These are phyloP conservation scores for Sorex araneus DNA, from an alignment of 2,113 vertebrate genomes.

Conservation along the genomic window DNA sequence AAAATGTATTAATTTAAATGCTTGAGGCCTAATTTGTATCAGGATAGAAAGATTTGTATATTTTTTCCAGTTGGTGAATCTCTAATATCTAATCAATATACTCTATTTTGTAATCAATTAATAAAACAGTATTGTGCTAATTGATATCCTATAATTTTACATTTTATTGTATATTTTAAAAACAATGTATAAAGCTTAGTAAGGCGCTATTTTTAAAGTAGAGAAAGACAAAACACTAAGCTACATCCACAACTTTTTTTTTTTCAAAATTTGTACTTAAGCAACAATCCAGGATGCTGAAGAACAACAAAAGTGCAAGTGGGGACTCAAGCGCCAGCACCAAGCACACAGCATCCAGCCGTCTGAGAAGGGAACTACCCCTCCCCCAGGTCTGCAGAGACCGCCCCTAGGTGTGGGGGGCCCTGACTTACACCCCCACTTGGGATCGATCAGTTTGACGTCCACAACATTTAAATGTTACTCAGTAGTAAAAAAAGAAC, in stretches of 20 bases:
- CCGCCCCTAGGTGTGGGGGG: slow-evolving; percentile 29
- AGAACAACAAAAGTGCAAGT: slow-evolving; percentile 89
- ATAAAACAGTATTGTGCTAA: slow-evolving; percentile 12
- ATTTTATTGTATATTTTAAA: neutral
- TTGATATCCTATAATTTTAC: slow-evolving; percentile 5
- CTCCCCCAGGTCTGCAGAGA: slow-evolving; percentile 70
- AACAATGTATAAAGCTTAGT: no score
- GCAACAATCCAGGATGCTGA: slow-evolving; percentile 88
- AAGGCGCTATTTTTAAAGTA: no score
- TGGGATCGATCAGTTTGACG: slow-evolving; percentile 29
- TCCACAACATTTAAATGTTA: no score
- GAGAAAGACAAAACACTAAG: no score
- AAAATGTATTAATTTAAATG: slow-evolving; percentile 8
- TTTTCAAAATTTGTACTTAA: slow-evolving; percentile 89
- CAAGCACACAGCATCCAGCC: slow-evolving; percentile 88
- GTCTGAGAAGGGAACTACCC: slow-evolving; percentile 76
- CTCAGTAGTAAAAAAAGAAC: no score
- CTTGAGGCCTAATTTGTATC: neutral
- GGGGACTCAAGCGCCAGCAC: slow-evolving; percentile 89
- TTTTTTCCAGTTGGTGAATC: neutral
- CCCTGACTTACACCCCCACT: slow-evolving; percentile 51
- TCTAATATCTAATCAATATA: neutral
- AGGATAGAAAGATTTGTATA: neutral
- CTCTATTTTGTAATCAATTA: neutral
- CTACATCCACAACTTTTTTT: no score